Evolutionary conservation across 2,888 invertebrate genomes (phyloP), one percentile per base, ranked within the genome.

Genomic region (Lasioglossum vierecki): DNA sequence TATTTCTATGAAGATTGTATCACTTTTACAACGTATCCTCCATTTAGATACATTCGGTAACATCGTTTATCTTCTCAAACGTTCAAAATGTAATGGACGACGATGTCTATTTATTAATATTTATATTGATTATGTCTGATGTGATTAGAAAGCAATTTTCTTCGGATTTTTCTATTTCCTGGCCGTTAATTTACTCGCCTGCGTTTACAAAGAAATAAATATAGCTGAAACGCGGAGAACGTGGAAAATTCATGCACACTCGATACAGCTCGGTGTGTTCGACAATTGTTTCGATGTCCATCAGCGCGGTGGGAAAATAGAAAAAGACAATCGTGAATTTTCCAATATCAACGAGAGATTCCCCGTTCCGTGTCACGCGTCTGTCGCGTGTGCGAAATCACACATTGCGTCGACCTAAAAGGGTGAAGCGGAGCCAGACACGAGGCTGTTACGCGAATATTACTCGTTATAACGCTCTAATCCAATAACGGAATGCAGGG

Each of bases 391-490:
- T 77, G 72, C 63, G 57, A 79, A 85, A 82, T 82, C 82, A 57
- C 75, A 78, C 46, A 39, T 60, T 63, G 76, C 80, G 74, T 35
- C 74, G 66, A 71, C 44, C 6, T 39, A 77, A 60, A 39, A 53
- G 71, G 76, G 66, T 70, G 63, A 46, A 53, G 30, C 26, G 72
- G 73, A 75, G 73, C 78, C 75, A 68, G 83, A 85, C 76, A 78
- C 82, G 85, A 79, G 71, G 84, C 82, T 83, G 88, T 89, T 87
- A 88, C 88, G 90, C 84, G 88, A 86, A 90, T 90, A 90, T 90
- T 91, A 89, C 88, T 90, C 90, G 91, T 91, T 91, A 89, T 86
- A 90, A 84, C 85, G 88, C 79, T 84, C 84, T 91, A 91, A 91
- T 91, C 88, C 89, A 91, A 91, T 91, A 90, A 81, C 83, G 83